Conservation (phyloP, 2,888 invertebrate genomes). For the Polymixis lichenea region DNA sequence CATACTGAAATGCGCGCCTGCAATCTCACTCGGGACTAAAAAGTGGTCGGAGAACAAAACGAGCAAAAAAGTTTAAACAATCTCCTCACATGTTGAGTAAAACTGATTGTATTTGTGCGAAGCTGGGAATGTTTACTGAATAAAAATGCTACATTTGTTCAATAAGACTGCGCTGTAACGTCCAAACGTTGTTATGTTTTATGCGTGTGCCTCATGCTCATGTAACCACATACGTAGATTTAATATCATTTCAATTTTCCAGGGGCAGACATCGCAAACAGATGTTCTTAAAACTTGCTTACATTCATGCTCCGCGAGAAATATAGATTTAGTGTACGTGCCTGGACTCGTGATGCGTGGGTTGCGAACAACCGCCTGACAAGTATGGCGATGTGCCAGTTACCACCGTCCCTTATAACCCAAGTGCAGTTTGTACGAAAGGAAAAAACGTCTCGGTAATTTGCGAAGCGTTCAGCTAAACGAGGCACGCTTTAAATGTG, state of each 20-base stretch:
- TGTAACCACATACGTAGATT: constrained; percentile 22
- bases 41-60: constrained; percentile 22
- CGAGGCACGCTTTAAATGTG: constrained; percentile 37
- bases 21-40: constrained; percentile 36
- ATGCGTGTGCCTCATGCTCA: constrained; percentile 24
- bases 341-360: constrained; percentile 61
- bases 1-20: constrained; percentile 23
- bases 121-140: constrained; percentile 38
- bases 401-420: constrained; percentile 46
- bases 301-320: constrained; percentile 70
- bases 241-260: constrained; percentile 63
- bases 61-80: constrained; percentile 53
- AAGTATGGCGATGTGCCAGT: constrained; percentile 63
- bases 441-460: constrained; percentile 56
- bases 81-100: constrained; percentile 37
- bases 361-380: constrained; percentile 49
- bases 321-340: constrained; percentile 76
- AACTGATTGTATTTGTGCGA: constrained; percentile 45
- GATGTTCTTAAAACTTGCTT: constrained; percentile 74
- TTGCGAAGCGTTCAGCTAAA: constrained; percentile 52
- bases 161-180: constrained; percentile 27
- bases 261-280: constrained; percentile 64
- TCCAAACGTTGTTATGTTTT: constrained; percentile 34
- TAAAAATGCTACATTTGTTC: constrained; percentile 47
- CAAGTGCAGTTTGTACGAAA: constrained; percentile 57